These are phyloP conservation scores for Xiphophorus couchianus DNA, from an alignment of 2,113 vertebrate genomes.

Conservation along the genomic window DNA sequence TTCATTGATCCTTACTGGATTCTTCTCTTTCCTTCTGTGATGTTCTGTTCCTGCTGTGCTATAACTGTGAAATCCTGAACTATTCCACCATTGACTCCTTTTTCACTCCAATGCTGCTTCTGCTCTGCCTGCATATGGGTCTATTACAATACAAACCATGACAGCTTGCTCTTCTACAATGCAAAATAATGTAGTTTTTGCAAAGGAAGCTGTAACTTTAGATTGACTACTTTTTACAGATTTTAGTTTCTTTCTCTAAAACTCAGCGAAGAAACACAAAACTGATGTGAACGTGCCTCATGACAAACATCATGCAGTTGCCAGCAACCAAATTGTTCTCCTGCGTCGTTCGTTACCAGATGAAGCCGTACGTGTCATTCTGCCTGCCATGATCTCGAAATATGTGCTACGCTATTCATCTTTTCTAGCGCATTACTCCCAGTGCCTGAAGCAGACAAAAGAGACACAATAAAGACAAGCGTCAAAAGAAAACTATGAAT, in stretches of 20 bases:
- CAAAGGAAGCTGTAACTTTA: not conserved
- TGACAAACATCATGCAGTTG: not conserved
- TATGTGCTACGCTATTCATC: conserved; percentile 22
- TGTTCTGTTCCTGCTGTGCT: not conserved
- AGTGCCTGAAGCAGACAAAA: conserved; percentile 36
- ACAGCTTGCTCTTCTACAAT: not conserved
- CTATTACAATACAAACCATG: not conserved
- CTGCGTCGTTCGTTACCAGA: conserved; percentile 15
- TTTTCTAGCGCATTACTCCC: conserved; percentile 27
- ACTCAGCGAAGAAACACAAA: not conserved
- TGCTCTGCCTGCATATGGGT: too few relatives aligned
- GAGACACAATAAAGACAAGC: conserved; percentile 9
- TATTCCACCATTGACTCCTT: not conserved
- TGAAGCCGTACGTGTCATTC: conserved; percentile 1
- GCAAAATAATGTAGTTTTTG: not conserved
- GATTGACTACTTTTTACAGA: not conserved
- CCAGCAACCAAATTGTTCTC: not conserved
- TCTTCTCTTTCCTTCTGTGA: not conserved
- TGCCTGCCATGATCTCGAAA: conserved; percentile 20
- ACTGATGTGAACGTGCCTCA: not conserved
- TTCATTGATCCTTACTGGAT: not conserved
- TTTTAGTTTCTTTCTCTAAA: not conserved
- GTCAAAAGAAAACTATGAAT: conserved; percentile 15
- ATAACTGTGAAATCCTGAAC: not conserved
- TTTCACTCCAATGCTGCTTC: not conserved